Conservation (phyloP, 2,797 vertebrate species). For the Trachurus trachurus region DNA sequence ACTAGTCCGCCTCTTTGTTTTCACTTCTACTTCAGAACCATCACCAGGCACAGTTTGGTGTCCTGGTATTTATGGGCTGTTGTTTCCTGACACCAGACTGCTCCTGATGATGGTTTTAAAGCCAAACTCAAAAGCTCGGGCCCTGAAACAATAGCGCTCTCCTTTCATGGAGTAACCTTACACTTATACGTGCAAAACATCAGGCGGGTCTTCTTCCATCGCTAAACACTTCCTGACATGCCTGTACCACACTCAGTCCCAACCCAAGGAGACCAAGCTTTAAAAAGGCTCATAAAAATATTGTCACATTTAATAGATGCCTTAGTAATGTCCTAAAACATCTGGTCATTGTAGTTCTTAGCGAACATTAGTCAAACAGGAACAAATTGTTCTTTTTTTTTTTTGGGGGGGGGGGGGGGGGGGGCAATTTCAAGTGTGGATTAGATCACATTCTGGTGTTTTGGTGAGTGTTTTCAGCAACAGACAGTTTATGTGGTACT, state of each 20-base stretch:
- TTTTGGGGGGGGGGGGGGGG: too few relatives aligned
- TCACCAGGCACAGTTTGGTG: not conserved
- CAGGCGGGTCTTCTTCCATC: not conserved
- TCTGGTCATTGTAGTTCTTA: not conserved
- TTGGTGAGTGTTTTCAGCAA: not conserved
- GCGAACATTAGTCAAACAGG: not conserved
- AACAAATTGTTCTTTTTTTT: not conserved
- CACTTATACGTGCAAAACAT: not conserved
- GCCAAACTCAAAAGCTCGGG: not conserved
- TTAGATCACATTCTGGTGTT: not conserved
- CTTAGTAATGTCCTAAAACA: not conserved
- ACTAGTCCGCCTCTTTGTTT: not conserved
- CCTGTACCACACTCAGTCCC: not conserved
- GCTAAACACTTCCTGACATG: not conserved
- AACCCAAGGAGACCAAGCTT: not conserved
- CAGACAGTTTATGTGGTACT: not conserved
- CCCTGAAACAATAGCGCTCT: not conserved
- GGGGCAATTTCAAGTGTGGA: constrained; percentile 4
- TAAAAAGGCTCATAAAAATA: not conserved
- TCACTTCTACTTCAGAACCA: not conserved
- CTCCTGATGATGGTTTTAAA: constrained; percentile 6
- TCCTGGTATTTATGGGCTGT: constrained; percentile 5
- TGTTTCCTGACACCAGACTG: not conserved
- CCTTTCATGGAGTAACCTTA: not conserved
- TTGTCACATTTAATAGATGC: not conserved